Evolutionary conservation across 2,888 invertebrate species (phyloP).

Genomic region (Hypercompe scribonia): DNA sequence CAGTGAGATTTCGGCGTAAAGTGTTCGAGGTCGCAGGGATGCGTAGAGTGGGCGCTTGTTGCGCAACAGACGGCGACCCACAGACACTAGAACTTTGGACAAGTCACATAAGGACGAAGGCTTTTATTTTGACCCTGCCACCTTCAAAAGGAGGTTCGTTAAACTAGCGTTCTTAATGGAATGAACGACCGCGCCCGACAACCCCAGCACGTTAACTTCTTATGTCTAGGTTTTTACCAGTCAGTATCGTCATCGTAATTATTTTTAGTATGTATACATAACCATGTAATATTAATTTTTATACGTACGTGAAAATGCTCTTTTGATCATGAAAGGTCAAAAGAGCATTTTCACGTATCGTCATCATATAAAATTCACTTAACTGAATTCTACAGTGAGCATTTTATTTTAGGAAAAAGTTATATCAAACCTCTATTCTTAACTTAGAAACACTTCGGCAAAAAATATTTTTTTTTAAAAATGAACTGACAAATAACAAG

Average conservation of each 20-base stretch:
- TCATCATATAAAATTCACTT: conserved; percentile 13
- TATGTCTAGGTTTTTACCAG: conserved; percentile 25
- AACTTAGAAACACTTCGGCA: not conserved
- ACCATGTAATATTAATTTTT: conserved; percentile 4
- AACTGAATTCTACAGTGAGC: not conserved
- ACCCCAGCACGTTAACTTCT: conserved; percentile 45
- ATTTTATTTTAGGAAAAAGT: not conserved
- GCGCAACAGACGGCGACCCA: conserved; percentile 70
- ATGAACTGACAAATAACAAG: not conserved
- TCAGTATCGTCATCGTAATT: not conserved
- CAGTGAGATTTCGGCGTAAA: conserved; percentile 42
- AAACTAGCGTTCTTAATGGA: conserved; percentile 58
- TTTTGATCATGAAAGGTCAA: conserved; percentile 7
- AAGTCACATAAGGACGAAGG: conserved; percentile 73
- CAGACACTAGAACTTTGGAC: conserved; percentile 66
- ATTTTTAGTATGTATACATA: conserved; percentile 9
- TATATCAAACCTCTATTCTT: not conserved
- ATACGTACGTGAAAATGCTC: not conserved
- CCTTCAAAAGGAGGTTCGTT: conserved; percentile 73
- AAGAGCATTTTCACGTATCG: no score
- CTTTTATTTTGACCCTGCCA: conserved; percentile 71
- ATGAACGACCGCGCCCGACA: conserved; percentile 55
- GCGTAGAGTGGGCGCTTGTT: conserved; percentile 59
- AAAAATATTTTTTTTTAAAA: not conserved
- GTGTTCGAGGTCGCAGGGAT: conserved; percentile 54